Evolutionary conservation across 2,888 invertebrate species (phyloP).

Genomic region (Macrosoma leucophasiata): DNA sequence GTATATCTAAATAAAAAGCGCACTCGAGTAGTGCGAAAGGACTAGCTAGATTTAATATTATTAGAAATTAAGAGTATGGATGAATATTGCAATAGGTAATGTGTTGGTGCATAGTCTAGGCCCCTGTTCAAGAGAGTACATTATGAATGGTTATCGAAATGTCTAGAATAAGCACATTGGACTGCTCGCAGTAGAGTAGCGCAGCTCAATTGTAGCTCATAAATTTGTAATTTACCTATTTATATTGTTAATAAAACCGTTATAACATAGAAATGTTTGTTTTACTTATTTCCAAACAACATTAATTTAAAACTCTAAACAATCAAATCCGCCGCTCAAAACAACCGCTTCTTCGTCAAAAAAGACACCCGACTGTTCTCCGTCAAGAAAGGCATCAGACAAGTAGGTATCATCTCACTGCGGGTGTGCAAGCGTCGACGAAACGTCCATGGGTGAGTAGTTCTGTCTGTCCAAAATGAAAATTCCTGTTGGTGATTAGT

Average conservation of each 20-base stretch:
- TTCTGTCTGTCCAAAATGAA: too few species aligned
- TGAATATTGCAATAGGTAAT: slow-evolving; percentile 28
- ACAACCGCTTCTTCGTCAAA: too few species aligned
- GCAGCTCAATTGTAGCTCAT: slow-evolving; percentile 72
- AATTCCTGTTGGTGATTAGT: too few species aligned
- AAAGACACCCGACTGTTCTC: too few species aligned
- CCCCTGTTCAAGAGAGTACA: slow-evolving; percentile 31
- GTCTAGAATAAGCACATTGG: slow-evolving; percentile 57
- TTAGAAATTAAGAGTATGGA: slow-evolving; percentile 13
- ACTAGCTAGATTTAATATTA: slow-evolving; percentile 23
- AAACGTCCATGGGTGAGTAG: too few species aligned
- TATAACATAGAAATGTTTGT: slow-evolving; percentile 55
- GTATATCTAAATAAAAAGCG: slow-evolving; percentile 26
- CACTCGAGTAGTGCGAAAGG: slow-evolving; percentile 15
- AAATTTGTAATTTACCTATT: slow-evolving; percentile 73
- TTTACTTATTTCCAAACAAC: slow-evolving; percentile 25
- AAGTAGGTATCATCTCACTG: too few species aligned
- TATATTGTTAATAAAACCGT: slow-evolving; percentile 76
- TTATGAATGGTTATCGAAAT: slow-evolving; percentile 31
- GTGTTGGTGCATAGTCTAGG: slow-evolving; percentile 56
- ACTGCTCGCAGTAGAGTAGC: slow-evolving; percentile 74
- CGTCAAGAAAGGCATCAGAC: too few species aligned
- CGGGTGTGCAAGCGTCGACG: too few species aligned
- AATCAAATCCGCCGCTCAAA: too few species aligned
- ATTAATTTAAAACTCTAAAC: too few species aligned